Evolutionary conservation across 2,888 invertebrate genomes (phyloP), one percentile per base, ranked within the genome.

Genomic region (Catocala fraxini): DNA sequence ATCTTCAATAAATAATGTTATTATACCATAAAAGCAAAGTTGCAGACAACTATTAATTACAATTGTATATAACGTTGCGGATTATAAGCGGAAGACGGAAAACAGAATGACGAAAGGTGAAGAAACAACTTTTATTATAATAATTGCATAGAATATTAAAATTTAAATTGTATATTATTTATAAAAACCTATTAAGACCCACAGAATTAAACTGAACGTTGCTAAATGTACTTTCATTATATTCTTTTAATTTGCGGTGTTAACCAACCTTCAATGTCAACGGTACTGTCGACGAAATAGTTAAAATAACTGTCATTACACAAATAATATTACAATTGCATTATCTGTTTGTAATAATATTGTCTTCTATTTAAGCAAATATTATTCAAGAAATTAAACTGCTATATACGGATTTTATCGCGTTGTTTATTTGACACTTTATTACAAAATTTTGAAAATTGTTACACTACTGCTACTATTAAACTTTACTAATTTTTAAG

Each of bases 321-420:
- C 48, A 62, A 82, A 85, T 81, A 73, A 72, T 84, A 71, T 81
- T 80, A 82, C 77, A 72, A 73, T 81, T 81, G 77, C 78, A 42
- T 41, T 48, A 59, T 60, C 46, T 12, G 12, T 49, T 41, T 39
- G 55, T 63, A n/a, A n/a, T n/a, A n/a, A n/a, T n/a, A n/a, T n/a
- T n/a, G n/a, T n/a, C n/a, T n/a, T n/a, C n/a, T n/a, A n/a, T n/a
- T n/a, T n/a, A n/a, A n/a, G n/a, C n/a, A n/a, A n/a, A n/a, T n/a
- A n/a, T n/a, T n/a, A n/a, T n/a, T n/a, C n/a, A n/a, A n/a, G n/a
- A n/a, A n/a, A n/a, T n/a, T n/a, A n/a, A n/a, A n/a, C n/a, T n/a
- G n/a, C n/a, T n/a, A n/a, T n/a, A n/a, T n/a, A n/a, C n/a, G n/a
- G n/a, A n/a, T n/a, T n/a, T n/a, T n/a, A n/a, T n/a, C n/a, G n/a